These are phyloP conservation scores for Synergus laeviventris DNA, from an alignment of 2,888 invertebrate species.

Conservation along the genomic window DNA sequence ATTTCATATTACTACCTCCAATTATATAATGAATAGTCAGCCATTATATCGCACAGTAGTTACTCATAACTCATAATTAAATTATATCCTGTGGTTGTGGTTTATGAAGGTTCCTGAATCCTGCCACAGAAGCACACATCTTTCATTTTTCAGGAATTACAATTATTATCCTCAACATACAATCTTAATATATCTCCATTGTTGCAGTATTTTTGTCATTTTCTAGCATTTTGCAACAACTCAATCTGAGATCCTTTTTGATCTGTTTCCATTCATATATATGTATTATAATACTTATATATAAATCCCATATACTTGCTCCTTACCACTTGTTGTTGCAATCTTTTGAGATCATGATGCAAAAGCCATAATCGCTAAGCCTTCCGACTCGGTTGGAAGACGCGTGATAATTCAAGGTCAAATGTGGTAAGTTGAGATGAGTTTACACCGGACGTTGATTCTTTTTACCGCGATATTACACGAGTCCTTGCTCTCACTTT, in stretches of 20 bases:
- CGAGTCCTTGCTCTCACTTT: constrained; percentile 27
- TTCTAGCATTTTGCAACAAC: constrained; percentile 10
- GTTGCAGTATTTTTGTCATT: not conserved
- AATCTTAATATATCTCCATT: not conserved
- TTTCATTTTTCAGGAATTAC: not conserved
- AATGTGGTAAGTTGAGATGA: constrained; percentile 37
- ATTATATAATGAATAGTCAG: not conserved
- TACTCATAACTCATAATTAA: constrained; percentile 19
- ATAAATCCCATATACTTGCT: constrained; percentile 16
- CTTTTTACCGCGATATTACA: not conserved
- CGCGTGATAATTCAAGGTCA: constrained; percentile 43
- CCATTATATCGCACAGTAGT: not conserved
- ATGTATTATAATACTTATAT: too few species aligned
- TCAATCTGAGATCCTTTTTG: constrained; percentile 1
- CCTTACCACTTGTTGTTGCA: constrained; percentile 31
- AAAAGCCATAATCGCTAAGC: constrained; percentile 36
- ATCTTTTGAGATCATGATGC: constrained; percentile 39
- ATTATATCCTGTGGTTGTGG: constrained; percentile 1
- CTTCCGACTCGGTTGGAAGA: constrained; percentile 36
- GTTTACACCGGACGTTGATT: constrained; percentile 38
- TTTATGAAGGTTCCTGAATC: not conserved
- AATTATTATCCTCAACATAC: not conserved
- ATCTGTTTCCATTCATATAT: not conserved
- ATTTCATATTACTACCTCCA: not conserved
- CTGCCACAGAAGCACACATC: not conserved